phyloP scores from a whole-genome alignment of 2,797 vertebrate species.

The Fundulus diaphanus region DNA sequence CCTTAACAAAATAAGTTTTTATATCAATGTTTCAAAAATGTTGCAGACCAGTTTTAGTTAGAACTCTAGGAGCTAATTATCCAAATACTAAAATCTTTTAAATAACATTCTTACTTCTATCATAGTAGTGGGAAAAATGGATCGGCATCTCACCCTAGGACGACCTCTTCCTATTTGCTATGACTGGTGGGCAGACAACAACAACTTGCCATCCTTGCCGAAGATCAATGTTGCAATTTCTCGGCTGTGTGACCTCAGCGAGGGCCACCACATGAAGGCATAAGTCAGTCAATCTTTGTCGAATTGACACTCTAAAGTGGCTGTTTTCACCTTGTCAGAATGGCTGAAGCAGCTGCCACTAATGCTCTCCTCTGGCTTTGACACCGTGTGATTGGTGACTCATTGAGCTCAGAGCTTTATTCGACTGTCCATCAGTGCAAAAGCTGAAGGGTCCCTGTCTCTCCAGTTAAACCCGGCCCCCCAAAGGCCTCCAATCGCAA shows the following conservation, averaged over 20 bases:
- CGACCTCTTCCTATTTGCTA: constrained; percentile 11
- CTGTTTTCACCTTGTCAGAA: constrained; percentile 38
- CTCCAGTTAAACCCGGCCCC: constrained; percentile 49
- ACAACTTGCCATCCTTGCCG: constrained; percentile 35
- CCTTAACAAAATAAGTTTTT: neutral
- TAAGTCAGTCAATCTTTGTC: constrained; percentile 43
- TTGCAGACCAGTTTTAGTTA: neutral
- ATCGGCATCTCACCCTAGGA: constrained; percentile 1
- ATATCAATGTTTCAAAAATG: neutral
- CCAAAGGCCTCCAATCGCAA: constrained; percentile 50
- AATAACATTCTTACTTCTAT: neutral
- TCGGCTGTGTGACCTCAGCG: constrained; percentile 38
- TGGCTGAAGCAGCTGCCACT: neutral
- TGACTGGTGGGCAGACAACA: constrained; percentile 49
- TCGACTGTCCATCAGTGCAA: constrained; percentile 69
- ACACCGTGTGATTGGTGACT: constrained; percentile 66
- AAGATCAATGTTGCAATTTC: constrained; percentile 57
- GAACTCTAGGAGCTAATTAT: neutral
- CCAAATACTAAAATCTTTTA: neutral
- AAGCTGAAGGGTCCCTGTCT: constrained; percentile 58
- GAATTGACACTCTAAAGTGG: constrained; percentile 10
- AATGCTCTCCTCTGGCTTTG: constrained; percentile 30
- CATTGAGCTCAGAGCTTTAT: constrained; percentile 66
- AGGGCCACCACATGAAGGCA: constrained; percentile 8
- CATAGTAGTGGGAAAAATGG: neutral